Percentiles rank a stretch among this genome's conserved stretches.
Evolutionary conservation across 2,113 vertebrate genomes (phyloP).

Genomic region (Perccottus glenii): DNA sequence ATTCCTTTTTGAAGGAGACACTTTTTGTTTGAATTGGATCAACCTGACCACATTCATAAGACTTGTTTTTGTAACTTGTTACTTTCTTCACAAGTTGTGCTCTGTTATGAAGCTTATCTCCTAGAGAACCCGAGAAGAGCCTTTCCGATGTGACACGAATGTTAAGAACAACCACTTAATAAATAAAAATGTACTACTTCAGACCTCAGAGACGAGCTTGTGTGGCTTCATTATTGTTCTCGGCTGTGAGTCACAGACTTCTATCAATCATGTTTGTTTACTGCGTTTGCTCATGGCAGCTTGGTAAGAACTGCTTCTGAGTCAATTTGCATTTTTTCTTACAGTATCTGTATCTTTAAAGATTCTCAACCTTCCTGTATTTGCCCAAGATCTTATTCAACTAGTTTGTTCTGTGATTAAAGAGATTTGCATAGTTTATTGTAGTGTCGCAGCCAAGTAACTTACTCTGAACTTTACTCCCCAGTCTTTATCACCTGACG

Average conservation of each 20-base stretch:
- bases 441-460: too few relatives aligned
- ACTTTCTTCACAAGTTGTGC: constrained; percentile 42
- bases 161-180: constrained; percentile 67
- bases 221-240: neutral
- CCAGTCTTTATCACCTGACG: too few relatives aligned
- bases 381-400: too few relatives aligned
- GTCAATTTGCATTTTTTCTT: constrained; percentile 21
- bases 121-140: constrained; percentile 44
- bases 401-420: too few relatives aligned
- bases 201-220: constrained; percentile 27
- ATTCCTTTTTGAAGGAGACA: constrained; percentile 21
- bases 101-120: constrained; percentile 44
- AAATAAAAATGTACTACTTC: constrained; percentile 60
- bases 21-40: constrained; percentile 29
- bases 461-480: too few relatives aligned
- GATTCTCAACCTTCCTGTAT: constrained; percentile 8
- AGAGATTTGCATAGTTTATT: too few relatives aligned
- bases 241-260: constrained; percentile 17
- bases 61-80: constrained; percentile 7
- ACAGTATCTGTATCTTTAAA: neutral
- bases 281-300: neutral
- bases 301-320: constrained; percentile 5
- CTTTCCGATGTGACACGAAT: constrained; percentile 68
- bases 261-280: constrained; percentile 56
- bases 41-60: constrained; percentile 32